Percentiles rank a stretch among this genome's conserved stretches.
These are phyloP conservation scores for Oppia nitens DNA, from an alignment of 1,140 invertebrate species.

Conservation along the genomic window DNA sequence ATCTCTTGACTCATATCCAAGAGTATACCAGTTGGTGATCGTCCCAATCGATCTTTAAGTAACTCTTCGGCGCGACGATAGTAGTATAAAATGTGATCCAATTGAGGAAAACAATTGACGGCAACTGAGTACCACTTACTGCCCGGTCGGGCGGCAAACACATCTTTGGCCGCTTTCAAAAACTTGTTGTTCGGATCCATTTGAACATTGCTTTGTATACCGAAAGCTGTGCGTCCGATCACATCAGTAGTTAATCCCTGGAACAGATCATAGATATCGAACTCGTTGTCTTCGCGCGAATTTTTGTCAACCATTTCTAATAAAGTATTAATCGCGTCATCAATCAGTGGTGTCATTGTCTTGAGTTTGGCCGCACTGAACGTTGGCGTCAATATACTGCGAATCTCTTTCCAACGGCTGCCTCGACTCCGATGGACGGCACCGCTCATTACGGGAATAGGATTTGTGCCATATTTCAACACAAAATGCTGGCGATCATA, in stretches of 20 bases:
- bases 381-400: constrained; percentile 33
- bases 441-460: constrained; percentile 1
- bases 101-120: constrained; percentile 10
- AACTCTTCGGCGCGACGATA: neutral
- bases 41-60: neutral
- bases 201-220: constrained; percentile 23
- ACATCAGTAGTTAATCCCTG: constrained; percentile 35
- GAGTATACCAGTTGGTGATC: neutral
- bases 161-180: constrained; percentile 10
- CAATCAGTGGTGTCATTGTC: constrained; percentile 27
- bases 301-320: constrained; percentile 21
- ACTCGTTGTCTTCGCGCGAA: constrained; percentile 17
- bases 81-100: constrained; percentile 6
- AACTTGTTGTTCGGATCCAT: constrained; percentile 13
- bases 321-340: constrained; percentile 24
- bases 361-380: constrained; percentile 36
- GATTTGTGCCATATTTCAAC: constrained; percentile 1
- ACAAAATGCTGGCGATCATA: constrained; percentile 20
- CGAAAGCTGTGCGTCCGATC: constrained; percentile 34
- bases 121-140: neutral
- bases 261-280: constrained; percentile 28
- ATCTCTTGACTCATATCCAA: neutral
- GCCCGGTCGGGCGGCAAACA: constrained; percentile 9
- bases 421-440: constrained; percentile 20
- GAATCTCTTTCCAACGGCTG: constrained; percentile 33